A percentile compares a stretch with the other conserved stretches of the same genome.
These are phyloP conservation scores for Ladona fulva DNA, from an alignment of 1,140 invertebrate genomes.

Conservation along the genomic window DNA sequence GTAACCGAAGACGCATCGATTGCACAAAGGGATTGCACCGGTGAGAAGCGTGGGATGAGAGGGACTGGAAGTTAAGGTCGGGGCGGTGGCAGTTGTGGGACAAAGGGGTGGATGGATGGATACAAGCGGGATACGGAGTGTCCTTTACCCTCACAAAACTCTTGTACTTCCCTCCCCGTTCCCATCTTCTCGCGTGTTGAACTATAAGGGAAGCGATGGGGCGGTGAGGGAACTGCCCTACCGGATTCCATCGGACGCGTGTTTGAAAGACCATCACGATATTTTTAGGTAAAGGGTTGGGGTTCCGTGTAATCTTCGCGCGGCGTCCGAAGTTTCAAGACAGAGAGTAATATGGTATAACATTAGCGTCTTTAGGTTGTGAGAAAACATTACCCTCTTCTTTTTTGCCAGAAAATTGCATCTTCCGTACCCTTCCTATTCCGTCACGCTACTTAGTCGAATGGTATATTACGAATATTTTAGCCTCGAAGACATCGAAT, in stretches of 20 bases:
- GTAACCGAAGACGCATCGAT: background rate
- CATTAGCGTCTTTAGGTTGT: too few relatives aligned
- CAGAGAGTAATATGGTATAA: too few relatives aligned
- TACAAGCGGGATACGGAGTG: background rate
- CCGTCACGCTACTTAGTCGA: too few relatives aligned
- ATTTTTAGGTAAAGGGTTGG: background rate
- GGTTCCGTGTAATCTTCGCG: too few relatives aligned
- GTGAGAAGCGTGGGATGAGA: background rate
- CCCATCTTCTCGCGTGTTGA: background rate
- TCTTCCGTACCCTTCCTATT: too few relatives aligned
- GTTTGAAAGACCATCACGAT: background rate
- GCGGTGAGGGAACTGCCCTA: background rate
- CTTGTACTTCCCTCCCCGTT: background rate
- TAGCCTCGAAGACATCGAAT: too few relatives aligned
- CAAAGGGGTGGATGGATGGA: background rate
- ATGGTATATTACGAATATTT: too few relatives aligned
- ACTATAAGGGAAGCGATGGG: background rate
- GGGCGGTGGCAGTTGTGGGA: background rate
- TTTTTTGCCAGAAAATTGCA: too few relatives aligned
- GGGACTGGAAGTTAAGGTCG: background rate
- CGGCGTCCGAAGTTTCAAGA: too few relatives aligned
- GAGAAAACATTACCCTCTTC: too few relatives aligned
- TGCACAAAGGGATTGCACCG: background rate
- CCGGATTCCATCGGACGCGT: background rate
- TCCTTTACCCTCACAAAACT: background rate